Evolutionary conservation across 2,113 vertebrate genomes (phyloP).

Genomic region (Nyctibius bracteatus): DNA sequence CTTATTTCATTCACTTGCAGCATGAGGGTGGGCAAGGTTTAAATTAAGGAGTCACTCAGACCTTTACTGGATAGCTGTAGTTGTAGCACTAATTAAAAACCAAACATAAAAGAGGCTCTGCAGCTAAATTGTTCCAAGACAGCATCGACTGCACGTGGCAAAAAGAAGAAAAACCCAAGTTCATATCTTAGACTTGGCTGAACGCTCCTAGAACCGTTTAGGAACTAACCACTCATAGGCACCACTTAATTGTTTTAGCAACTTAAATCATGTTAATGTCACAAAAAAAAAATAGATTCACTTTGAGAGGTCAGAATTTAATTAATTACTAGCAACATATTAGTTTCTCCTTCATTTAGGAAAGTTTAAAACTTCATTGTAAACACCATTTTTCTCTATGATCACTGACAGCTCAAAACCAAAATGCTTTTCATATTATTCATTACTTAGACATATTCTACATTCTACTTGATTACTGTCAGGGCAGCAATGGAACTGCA

Average conservation of each 20-base stretch:
- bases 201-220: rapidly evolving
- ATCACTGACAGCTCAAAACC: not conserved
- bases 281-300: not conserved
- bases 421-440: not conserved
- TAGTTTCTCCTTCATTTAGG: not conserved
- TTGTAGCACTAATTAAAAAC: not conserved
- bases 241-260: not conserved
- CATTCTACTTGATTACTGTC: not conserved
- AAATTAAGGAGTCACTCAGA: not conserved
- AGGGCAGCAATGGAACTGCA: not conserved
- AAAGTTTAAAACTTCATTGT: not conserved
- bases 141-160: rapidly evolving
- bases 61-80: not conserved
- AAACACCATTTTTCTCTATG: not conserved
- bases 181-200: not conserved
- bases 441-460: not conserved
- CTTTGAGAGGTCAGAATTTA: not conserved
- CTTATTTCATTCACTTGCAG: not conserved
- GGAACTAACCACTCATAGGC: not conserved
- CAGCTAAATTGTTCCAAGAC: not conserved
- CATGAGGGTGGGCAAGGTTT: not conserved
- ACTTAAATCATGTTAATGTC: not conserved
- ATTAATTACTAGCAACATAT: not conserved
- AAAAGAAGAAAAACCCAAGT: rapidly evolving
- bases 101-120: not conserved